A percentile compares a stretch with the other conserved stretches of the same genome.
phyloP scores from a whole-genome alignment of 1,140 invertebrate genomes.

The Drosophila sp. region DNA sequence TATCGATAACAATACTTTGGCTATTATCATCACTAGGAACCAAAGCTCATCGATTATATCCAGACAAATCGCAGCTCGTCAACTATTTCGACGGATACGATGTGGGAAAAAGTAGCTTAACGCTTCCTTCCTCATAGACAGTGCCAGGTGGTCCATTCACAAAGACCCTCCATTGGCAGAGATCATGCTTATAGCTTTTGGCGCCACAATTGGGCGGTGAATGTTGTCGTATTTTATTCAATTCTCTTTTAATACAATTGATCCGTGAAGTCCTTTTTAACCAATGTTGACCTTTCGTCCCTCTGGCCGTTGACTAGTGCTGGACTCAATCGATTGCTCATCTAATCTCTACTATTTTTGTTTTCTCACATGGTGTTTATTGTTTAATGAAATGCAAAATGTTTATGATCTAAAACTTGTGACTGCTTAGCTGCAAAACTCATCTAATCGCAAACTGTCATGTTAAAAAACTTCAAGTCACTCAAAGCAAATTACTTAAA shows the following conservation, averaged over 20 bases:
- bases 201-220: conserved; percentile 64
- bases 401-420: background rate
- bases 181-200: conserved; percentile 38
- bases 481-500: too few relatives aligned
- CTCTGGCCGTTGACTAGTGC: background rate
- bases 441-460: too few relatives aligned
- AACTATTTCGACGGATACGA: conserved; percentile 64
- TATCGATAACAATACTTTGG: conserved; percentile 63
- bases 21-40: conserved; percentile 61
- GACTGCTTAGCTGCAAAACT: too few relatives aligned
- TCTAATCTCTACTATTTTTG: background rate
- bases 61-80: conserved; percentile 58
- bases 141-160: conserved; percentile 47
- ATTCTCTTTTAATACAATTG: conserved; percentile 44
- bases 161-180: conserved; percentile 51
- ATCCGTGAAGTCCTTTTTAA: background rate
- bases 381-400: background rate
- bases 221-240: conserved; percentile 45
- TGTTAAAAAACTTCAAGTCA: too few relatives aligned
- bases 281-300: background rate
- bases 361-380: background rate
- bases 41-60: conserved; percentile 65
- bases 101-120: conserved; percentile 51
- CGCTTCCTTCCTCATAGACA: conserved; percentile 59
- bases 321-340: background rate